Base-by-base conservation (phyloP, 1,140 invertebrate genomes). In the Neodiprion fabricii region DNA sequence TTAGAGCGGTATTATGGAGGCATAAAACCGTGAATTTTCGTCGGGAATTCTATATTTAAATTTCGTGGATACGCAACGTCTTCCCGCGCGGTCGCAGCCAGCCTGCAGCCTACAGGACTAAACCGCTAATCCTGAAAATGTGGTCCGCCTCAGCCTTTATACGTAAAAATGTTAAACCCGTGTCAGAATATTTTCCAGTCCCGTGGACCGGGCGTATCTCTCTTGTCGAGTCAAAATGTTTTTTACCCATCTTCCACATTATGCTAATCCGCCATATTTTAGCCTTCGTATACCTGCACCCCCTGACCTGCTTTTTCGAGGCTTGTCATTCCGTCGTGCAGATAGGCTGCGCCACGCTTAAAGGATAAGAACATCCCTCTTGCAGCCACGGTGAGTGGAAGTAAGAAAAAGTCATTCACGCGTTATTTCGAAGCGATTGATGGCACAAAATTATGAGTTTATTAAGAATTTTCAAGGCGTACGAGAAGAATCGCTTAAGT, bases 201-300 rank as follows among this genome's bases (percentile, higher is more conserved):
- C 53, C 53, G n/a, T 61, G n/a, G 53, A 17, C 11, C 11, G 67
- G 40, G 12, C 23, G 12, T 47, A 14, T 69, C 7, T 47, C 61
- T 65, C 40, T 47, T 21, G 17, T 23, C 23, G 10, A 69, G 67
- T 69, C 67, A 69, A 69, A 69, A 69, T 69, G 67, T 69, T 69
- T 69, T 69, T 69, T 69, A 69, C 67, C 67, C 17, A 73, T 71
- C 74, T 67, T 53, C 68, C 67, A 73, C 71, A 76, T 82, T 81
- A 82, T 81, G 79, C 75, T 82, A 82, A 82, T 81, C 80, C 74
- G 23, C 49, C 72, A 28, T 77, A 76, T 78, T 80, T 81, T 80
- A 80, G 78, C 75, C 76, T 75, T 72, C 76, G 28, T 40, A 74
- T 79, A 76, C 71, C 72, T 50, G 72, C 73, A 9, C 53, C 53